Evolutionary conservation across 92 coral and sea anemone species (phyloP), one percentile per base, ranked within the genome.

Genomic region (Zoanthus gigantus): DNA sequence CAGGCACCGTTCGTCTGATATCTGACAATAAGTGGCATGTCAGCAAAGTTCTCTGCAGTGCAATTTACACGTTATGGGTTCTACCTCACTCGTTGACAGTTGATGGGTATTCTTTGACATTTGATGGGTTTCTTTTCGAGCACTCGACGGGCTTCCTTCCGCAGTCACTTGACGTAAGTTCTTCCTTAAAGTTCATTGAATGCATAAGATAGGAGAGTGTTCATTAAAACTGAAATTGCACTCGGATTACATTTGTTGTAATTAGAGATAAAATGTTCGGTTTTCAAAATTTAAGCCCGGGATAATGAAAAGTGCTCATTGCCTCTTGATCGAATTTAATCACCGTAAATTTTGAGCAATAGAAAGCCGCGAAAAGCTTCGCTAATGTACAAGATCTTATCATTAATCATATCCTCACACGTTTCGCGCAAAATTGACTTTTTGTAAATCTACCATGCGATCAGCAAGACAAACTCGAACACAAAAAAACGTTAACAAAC

Each of bases 121-220:
- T 89, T 92, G 91, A 89, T 89, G 90, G 88, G 92, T 61, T 76
- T 89, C 83, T 95, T 95, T 95, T 95, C 96, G 98, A 88, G 91
- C 67, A 85, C 85, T 81, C 85, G 85, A 81, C 85, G 85, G 75
- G 76, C 58, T 81, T 81, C 85, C 85, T 81, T 81, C 85, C 85
- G 85, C 45, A 29, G 61, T 81, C 74, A 81, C 85, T 81, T 67
- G 85, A 81, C 85, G 76, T 48, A 81, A 23, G 85, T 66, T 81
- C 85, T 80, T 80, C 10, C 85, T 66, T 32, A 23, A 42, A 47
- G 85, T 67, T 66, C 85, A 81, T 81, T 81, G 61, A 81, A 81
- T 66, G 76, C 60, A n/a, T 45, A 18, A 34, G 85, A 81, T 81
- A 81, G 75, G 85, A 81, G 61, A 50, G 85, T 65, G 85, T 81